phyloP scores from a whole-genome alignment of 1,140 invertebrate genomes.

The Procambarus virginalis region DNA sequence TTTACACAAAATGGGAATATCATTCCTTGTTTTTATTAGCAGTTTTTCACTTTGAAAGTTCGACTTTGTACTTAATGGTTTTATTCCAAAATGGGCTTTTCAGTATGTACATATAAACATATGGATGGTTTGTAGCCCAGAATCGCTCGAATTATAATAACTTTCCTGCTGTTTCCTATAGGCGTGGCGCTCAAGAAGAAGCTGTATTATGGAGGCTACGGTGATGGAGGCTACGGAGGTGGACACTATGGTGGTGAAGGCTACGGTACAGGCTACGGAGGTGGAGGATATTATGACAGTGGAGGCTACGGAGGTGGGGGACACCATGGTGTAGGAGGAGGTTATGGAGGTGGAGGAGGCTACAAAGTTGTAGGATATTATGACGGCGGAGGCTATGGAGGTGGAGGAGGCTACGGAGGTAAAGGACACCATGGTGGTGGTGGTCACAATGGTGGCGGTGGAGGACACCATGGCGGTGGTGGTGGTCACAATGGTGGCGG shows the following conservation, averaged over 20 bases:
- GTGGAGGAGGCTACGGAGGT: background rate
- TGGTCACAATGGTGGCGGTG: no score
- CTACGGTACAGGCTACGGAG: background rate
- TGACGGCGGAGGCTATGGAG: background rate
- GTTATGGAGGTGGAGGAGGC: background rate
- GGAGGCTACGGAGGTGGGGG: background rate
- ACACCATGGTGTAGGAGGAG: background rate
- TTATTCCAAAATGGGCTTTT: background rate
- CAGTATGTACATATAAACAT: background rate
- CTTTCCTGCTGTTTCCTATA: background rate
- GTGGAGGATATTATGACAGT: background rate
- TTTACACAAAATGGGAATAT: no score
- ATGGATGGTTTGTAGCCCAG: background rate
- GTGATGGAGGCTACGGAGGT: background rate
- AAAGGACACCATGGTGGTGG: background rate
- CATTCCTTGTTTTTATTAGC: no score
- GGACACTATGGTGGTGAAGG: background rate
- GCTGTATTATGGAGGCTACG: background rate
- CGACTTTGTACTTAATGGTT: background rate
- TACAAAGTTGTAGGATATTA: no score
- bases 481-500: no score
- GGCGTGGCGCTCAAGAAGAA: slow-evolving; percentile 49
- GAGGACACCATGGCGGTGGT: no score
- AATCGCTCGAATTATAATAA: background rate
- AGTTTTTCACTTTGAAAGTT: no score